Evolutionary conservation across 2,113 vertebrate species (phyloP), one percentile per base, ranked within the genome.

Genomic region (Harpagus bidentatus): DNA sequence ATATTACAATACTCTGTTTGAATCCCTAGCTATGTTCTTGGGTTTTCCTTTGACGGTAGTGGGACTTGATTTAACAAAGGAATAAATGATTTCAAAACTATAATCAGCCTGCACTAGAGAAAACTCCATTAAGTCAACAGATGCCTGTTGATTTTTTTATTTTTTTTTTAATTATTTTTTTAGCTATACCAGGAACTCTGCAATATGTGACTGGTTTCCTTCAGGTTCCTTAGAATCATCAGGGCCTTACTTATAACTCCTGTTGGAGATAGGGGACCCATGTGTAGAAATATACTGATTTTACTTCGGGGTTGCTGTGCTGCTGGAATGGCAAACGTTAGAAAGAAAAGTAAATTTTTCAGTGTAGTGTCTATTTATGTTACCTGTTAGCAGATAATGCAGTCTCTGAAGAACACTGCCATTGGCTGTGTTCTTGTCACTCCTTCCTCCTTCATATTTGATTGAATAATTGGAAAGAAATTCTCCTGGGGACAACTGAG

Each of bases 331-430:
- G 82, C 43, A 79, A 92, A 82, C 36, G 17, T 67, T 66, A 65
- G 61, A 89, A 86, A 81, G 63, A 61, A 89, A 94, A 86, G 72
- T 65, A 76, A 52, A 79, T 91, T 78, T 86, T 92, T 77, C 81
- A 53, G 87, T 85, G 20, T 18, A 32, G 22, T 45, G 28, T 79
- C 83, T 91, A 47, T 96, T 96, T 93, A 63, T 72, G 36, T 82
- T 95, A 84, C 78, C 83, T 95, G 70, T 63, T 89, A 82, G 43
- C 45, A 93, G 72, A 78, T 92, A 91, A 81, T 65, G 43, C 69
- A 66, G 52, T 52, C 55, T 90, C 82, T 72, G 50, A 88, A 94
- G 58, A 81, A 8, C 50, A 34, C 47, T 93, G 87, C 86, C 53
- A 16, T 82, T 43, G n/a, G 81, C 73, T 89, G 19, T 94, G 62